Conservation (phyloP, 2,888 invertebrate genomes). For the Hirtodrosophila duncani region DNA sequence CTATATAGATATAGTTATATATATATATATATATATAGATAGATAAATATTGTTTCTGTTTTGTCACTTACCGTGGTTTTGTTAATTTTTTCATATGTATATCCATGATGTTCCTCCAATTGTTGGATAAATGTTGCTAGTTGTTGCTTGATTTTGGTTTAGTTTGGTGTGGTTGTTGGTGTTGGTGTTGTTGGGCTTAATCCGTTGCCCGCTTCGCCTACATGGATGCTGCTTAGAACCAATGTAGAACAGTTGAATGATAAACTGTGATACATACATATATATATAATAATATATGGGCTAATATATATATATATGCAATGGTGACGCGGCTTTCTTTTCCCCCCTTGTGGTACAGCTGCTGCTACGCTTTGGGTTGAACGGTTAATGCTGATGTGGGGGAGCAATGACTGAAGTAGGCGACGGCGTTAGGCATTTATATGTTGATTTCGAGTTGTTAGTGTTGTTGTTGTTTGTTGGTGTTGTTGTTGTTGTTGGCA, state of each 20-base stretch:
- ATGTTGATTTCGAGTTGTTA: constrained; percentile 6
- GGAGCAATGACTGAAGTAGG: too few species aligned
- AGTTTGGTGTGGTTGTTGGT: too few species aligned
- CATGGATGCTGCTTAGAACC: constrained; percentile 34
- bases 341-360: too few species aligned
- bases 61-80: constrained; percentile 67
- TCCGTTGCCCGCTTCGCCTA: constrained; percentile 23
- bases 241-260: too few species aligned
- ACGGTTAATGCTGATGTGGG: too few species aligned
- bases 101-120: constrained; percentile 52
- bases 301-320: too few species aligned
- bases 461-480: constrained; percentile 29
- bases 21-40: too few species aligned
- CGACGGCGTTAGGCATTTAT: constrained; percentile 1
- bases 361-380: neutral
- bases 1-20: too few species aligned
- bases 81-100: constrained; percentile 65
- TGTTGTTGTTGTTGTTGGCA: constrained; percentile 42
- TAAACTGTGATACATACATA: too few species aligned
- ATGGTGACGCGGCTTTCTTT: too few species aligned
- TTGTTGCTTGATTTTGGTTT: constrained; percentile 5
- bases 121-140: constrained; percentile 31
- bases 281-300: too few species aligned
- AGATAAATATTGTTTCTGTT: too few species aligned
- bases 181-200: constrained; percentile 1